These are phyloP conservation scores for Rhopalosiphum maidis DNA, from an alignment of 1,140 invertebrate genomes.

Conservation along the genomic window DNA sequence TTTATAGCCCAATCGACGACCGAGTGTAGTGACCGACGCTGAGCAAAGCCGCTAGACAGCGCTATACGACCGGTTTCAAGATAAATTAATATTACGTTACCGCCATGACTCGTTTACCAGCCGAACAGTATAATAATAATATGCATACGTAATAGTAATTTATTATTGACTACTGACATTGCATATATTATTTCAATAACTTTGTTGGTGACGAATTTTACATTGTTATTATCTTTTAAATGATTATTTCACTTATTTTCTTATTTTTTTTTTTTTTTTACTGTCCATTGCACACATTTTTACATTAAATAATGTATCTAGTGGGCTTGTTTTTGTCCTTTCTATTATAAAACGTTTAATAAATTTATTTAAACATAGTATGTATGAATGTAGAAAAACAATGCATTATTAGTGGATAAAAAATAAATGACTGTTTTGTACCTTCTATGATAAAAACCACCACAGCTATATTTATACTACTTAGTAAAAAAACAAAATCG, in stretches of 20 bases:
- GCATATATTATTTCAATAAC: too few relatives aligned
- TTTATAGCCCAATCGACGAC: not conserved
- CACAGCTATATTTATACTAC: not conserved
- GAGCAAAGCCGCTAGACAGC: not conserved
- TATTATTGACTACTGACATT: too few relatives aligned
- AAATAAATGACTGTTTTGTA: not conserved
- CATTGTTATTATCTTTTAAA: too few relatives aligned
- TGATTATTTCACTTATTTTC: too few relatives aligned
- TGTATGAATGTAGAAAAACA: not conserved
- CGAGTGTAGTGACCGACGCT: accelerated
- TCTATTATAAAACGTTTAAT: not conserved
- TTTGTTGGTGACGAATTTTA: too few relatives aligned
- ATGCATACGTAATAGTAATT: too few relatives aligned
- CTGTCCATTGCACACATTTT: not conserved
- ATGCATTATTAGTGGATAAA: not conserved
- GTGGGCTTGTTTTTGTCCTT: too few relatives aligned
- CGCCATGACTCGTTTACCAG: too few relatives aligned
- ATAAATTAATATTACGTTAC: not conserved
- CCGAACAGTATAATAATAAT: too few relatives aligned
- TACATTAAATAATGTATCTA: too few relatives aligned
- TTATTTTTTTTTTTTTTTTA: not conserved
- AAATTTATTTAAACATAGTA: not conserved
- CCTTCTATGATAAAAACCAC: not conserved
- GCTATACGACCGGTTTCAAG: not conserved
- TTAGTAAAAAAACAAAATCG: not conserved